Evolutionary conservation across 2,888 invertebrate species (phyloP).

Genomic region (Amphipyra tragopoginis): DNA sequence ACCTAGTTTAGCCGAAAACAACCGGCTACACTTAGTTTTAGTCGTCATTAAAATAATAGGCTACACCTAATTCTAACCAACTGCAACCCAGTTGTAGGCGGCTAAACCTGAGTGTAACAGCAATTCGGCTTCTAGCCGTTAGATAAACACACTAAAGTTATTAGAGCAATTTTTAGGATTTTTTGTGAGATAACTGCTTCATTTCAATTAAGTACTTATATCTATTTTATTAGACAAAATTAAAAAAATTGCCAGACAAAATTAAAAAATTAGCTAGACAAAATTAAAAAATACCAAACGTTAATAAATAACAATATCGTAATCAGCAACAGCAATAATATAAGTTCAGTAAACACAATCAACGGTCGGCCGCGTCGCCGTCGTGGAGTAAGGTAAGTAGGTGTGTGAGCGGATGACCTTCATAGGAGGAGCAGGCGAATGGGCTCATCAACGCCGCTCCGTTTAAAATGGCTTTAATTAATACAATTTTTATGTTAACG

Average conservation of each 20-base stretch:
- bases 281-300: background rate
- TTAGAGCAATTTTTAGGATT: constrained; percentile 8
- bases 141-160: constrained; percentile 1
- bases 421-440: constrained; percentile 75
- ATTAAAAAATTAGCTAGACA: background rate
- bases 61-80: no score
- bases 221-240: background rate
- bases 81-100: no score
- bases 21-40: no score
- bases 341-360: constrained; percentile 51
- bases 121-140: no score
- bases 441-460: constrained; percentile 79
- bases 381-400: constrained; percentile 67
- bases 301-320: constrained; percentile 43
- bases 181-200: constrained; percentile 2
- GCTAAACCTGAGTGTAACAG: no score
- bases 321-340: constrained; percentile 47
- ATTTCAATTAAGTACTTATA: background rate
- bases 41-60: no score
- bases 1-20: no score
- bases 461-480: constrained; percentile 72
- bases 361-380: constrained; percentile 61
- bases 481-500: constrained; percentile 65
- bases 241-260: background rate
- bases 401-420: constrained; percentile 81